Percentiles rank a stretch among this genome's conserved stretches.
These are phyloP conservation scores for Cheilosia grossa DNA, from an alignment of 2,888 invertebrate genomes.

Conservation along the genomic window DNA sequence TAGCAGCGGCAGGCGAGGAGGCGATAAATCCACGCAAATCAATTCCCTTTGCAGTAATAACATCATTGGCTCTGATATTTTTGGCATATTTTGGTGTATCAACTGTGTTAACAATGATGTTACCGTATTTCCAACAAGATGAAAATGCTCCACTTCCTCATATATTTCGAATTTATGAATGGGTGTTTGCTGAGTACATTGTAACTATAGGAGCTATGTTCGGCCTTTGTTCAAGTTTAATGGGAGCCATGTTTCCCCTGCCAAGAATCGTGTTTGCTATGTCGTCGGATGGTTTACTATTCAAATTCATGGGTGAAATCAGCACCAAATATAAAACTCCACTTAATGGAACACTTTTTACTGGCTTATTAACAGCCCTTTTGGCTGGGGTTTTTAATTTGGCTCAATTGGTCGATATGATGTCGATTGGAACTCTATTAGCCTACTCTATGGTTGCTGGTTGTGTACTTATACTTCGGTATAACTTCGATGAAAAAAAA, in stretches of 20 bases:
- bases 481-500: constrained; percentile 80
- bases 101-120: constrained; percentile 90
- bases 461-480: constrained; percentile 89
- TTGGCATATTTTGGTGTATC: constrained; percentile 96
- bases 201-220: constrained; percentile 94
- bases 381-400: constrained; percentile 89
- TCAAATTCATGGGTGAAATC: constrained; percentile 88
- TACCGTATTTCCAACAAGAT: constrained; percentile 85
- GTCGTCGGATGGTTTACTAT: constrained; percentile 93
- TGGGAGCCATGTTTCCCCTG: constrained; percentile 93
- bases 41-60: constrained; percentile 94
- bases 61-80: constrained; percentile 92
- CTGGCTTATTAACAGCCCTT: constrained; percentile 89
- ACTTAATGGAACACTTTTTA: constrained; percentile 89
- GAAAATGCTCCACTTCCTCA: constrained; percentile 91
- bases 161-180: constrained; percentile 89
- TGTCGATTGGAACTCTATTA: constrained; percentile 90
- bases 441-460: constrained; percentile 91
- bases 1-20: constrained; percentile 95
- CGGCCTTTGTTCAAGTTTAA: constrained; percentile 92
- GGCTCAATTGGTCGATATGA: constrained; percentile 89
- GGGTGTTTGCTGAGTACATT: constrained; percentile 91
- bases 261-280: constrained; percentile 95
- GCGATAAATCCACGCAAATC: constrained; percentile 93
- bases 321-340: constrained; percentile 91